Evolutionary conservation across 37 sponge, comb jelly and placozoan species (phyloP), one percentile per base, ranked within the genome.

Genomic region (Chondrilla cf. caribensis): DNA sequence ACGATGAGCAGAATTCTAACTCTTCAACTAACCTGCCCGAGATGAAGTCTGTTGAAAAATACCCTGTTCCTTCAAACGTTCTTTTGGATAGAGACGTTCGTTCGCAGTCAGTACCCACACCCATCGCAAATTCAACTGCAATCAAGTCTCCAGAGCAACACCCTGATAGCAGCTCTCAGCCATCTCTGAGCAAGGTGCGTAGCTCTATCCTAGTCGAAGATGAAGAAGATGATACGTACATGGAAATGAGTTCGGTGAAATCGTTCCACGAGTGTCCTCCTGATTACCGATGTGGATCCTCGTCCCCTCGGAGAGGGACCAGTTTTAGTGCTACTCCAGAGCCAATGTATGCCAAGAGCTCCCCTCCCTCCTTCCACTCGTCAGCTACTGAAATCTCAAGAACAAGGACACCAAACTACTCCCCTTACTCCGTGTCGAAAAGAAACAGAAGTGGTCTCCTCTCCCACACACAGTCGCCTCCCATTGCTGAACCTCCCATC

Each of bases 181-280:
- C 25, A 6, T n/a, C 64, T 62, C 29, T 62, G 18, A 62, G 6
- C 25, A 6, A 28, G 29, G 6, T 4, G 29, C 8, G 29, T 4
- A 6, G 18, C 5, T 28, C 64, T 5, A n/a, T 7, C 29, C 5
- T 6, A 15, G 1, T 15, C 1, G 44, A 73, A 7, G 25, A 40
- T 0, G 76, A 39, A 43, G 76, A 73, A 11, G 76, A 73, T 2
- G 76, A 38, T 40, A 38, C 76, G 1, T 73, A 73, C 76, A 73
- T 73, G 76, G 76, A 73, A 6, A 73, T 73, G 76, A 73, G 76
- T 37, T 73, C 76, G 21, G 76, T 40, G 43, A 36, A 73, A 6
- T 73, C 76, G 24, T 39, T 73, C 41, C 70, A 31, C 37, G 18
- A 73, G 38, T 73, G 76, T 37, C 41, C 76, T 15, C 39, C 41